phyloP scores from a whole-genome alignment of 1,140 invertebrate genomes.

The Pseudomyrmex flavicornis region DNA sequence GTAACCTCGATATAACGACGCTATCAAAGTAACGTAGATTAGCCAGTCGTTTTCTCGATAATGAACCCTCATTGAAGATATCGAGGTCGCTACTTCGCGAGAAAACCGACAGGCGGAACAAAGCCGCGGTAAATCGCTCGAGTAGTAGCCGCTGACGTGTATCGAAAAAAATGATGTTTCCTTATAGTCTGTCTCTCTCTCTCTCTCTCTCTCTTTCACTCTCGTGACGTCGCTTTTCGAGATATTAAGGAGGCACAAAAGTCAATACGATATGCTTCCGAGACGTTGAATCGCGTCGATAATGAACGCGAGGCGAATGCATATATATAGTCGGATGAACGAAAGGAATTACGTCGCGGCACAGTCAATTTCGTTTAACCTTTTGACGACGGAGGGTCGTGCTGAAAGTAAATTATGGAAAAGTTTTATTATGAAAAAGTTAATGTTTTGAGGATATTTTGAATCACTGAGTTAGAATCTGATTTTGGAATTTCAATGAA shows the following conservation, averaged over 20 bases:
- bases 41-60: constrained; percentile 65
- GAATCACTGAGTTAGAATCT: too few relatives aligned
- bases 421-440: too few relatives aligned
- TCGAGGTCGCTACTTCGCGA: constrained; percentile 65
- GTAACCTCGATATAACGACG: constrained; percentile 12
- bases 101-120: constrained; percentile 70
- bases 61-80: constrained; percentile 73
- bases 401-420: not conserved
- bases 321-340: not conserved
- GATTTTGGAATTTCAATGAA: too few relatives aligned
- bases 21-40: constrained; percentile 12
- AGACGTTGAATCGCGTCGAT: constrained; percentile 21
- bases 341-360: constrained; percentile 5
- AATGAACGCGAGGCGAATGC: constrained; percentile 2
- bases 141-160: constrained; percentile 51
- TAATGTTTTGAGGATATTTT: too few relatives aligned
- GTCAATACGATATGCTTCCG: constrained; percentile 10
- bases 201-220: not conserved
- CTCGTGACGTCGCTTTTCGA: constrained; percentile 26
- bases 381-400: not conserved
- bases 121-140: constrained; percentile 63
- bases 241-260: constrained; percentile 41
- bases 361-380: constrained; percentile 5
- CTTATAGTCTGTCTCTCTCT: too few relatives aligned
- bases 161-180: constrained; percentile 32